Evolutionary conservation across 2,888 invertebrate species (phyloP).

Genomic region (Allophyes oxyacanthae): DNA sequence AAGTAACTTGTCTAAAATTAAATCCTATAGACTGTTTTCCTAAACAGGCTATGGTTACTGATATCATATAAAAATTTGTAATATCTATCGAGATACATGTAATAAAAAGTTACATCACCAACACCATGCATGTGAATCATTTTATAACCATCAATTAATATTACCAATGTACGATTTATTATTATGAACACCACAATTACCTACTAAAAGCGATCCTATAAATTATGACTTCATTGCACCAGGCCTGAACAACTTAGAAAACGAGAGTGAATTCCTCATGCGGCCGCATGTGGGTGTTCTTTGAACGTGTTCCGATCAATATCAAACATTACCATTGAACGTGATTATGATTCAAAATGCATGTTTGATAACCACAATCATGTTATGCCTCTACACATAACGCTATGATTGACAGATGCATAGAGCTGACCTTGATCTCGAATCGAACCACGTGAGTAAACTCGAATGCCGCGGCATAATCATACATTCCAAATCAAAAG

Average conservation of each 20-base stretch:
- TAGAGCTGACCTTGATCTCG: conserved; percentile 21
- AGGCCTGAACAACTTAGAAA: conserved; percentile 49
- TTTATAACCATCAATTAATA: conserved; percentile 44
- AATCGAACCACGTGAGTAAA: conserved; percentile 25
- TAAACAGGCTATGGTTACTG: too few species aligned
- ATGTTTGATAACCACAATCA: conserved; percentile 49
- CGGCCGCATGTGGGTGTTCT: conserved; percentile 55
- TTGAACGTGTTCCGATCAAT: conserved; percentile 47
- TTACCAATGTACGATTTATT: conserved; percentile 46
- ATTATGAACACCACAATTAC: conserved; percentile 46
- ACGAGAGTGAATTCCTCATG: conserved; percentile 57
- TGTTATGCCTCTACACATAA: conserved; percentile 31
- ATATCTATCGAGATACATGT: neutral
- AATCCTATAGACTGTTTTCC: too few species aligned
- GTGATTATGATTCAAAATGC: conserved; percentile 41
- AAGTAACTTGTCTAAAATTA: too few species aligned
- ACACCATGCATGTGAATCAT: conserved; percentile 6
- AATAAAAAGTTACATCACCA: conserved; percentile 28
- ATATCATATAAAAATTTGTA: neutral
- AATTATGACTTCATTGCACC: conserved; percentile 50
- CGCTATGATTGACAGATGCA: conserved; percentile 48
- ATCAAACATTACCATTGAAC: conserved; percentile 46
- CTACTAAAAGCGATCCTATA: conserved; percentile 50
- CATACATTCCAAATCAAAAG: conserved; percentile 27
- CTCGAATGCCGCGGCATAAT: conserved; percentile 38